Base-by-base conservation (phyloP, 2,113 vertebrate species). In the Gambusia affinis region DNA sequence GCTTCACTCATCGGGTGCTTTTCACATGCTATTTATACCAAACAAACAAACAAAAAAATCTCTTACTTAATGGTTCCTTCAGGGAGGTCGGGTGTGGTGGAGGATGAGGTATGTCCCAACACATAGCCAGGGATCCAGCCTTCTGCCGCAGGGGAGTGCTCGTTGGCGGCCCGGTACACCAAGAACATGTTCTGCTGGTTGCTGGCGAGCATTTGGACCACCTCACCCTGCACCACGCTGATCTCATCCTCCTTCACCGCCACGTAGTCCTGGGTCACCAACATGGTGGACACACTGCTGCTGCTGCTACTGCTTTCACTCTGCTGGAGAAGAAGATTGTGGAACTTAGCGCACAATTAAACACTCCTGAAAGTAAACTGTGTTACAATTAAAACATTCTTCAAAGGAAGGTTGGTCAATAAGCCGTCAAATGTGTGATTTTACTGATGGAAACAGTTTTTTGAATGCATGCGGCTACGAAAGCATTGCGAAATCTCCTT, bases 221-320 rank as follows among this genome's bases (percentile, higher is more conserved):
- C 98, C 93, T 99, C 98, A 93, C 98, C 97, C 95, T 99, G 98
- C 91, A 91, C 95, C 92, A 99, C 97, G 86, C 95, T 98, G 87
- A 99, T 97, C 95, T 99, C 98, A 96, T 99, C 98, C 96, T 99
- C 98, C 96, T 99, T 99, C 96, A 99, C 96, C 88, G 98, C 98
- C 95, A 96, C 97, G 88, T 99, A 99, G 92, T 95, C 95, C 94
- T 98, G 98, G 91, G 98, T 99, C 96, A 99, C 98, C 96, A 99
- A 93, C 98, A 99, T 99, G 95, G 98, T 98, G 96, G 97, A 98
- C 94, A 98, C 96, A 95, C 95, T 98, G 96, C 97, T 98, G 95
- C 97, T 98, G 95, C 92, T 93, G 89, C 96, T 99, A 96, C 97
- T 98, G 93, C 97, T 97, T 98, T 99, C 98, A 99, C 97, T 99